These are phyloP conservation scores for Arremon aurantiirostris DNA, from an alignment of 2,797 vertebrate species.

Conservation along the genomic window DNA sequence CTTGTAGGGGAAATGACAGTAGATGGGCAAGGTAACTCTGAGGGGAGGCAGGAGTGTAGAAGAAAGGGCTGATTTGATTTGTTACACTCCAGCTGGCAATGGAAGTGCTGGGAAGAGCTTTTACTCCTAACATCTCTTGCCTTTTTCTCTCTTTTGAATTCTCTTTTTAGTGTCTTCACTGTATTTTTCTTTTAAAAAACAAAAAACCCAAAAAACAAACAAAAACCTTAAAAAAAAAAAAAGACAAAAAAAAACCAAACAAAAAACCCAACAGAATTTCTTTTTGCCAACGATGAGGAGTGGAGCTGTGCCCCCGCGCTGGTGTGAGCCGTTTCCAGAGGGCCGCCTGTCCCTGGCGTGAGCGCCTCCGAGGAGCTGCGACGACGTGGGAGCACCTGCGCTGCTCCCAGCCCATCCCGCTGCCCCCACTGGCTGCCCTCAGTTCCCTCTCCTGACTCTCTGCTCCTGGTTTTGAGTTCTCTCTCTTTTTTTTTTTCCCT, in stretches of 20 bases:
- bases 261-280: constrained; percentile 54
- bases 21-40: background rate
- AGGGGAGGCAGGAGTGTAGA: background rate
- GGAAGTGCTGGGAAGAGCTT: background rate
- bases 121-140: constrained; percentile 32
- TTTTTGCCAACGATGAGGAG: constrained; percentile 67
- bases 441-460: background rate
- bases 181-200: constrained; percentile 79
- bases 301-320: constrained; percentile 35
- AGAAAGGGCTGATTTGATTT: background rate
- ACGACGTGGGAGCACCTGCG: background rate
- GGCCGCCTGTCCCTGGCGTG: background rate
- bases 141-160: constrained; percentile 6
- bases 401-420: background rate
- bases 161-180: constrained; percentile 79
- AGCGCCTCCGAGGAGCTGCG: constrained; percentile 33
- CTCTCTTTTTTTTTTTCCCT: background rate
- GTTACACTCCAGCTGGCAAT: background rate
- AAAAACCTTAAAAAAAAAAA: constrained; percentile 49
- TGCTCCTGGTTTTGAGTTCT: constrained; percentile 6
- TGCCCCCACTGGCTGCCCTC: background rate
- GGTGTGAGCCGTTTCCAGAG: constrained; percentile 22
- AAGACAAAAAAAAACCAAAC: background rate
- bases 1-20: background rate
- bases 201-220: constrained; percentile 37